Base-by-base conservation (phyloP, 2,797 vertebrate genomes). In the Pseudochaenichthys georgianus region DNA sequence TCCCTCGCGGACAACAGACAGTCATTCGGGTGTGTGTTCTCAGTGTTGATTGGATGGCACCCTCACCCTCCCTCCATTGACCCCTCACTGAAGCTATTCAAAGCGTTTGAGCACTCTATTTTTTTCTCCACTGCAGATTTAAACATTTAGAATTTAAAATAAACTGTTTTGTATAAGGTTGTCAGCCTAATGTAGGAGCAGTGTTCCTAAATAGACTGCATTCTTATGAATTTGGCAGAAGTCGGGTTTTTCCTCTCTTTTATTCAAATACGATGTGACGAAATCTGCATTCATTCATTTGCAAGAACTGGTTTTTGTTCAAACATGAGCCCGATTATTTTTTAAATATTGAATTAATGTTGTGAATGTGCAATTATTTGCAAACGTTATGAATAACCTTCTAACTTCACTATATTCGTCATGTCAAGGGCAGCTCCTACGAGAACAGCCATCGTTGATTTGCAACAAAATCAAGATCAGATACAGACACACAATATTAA, bases 31-130 rank as follows among this genome's bases (percentile, higher is more conserved):
- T 93, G 93, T 92, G 54, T 2, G 63, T 76, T 38, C 91, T 78
- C 9, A 0, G 28, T 58, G 81, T 58, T 93, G 91, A 95, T 95
- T 95, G 93, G 94, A 69, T 38, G 55, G 13, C 9, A 7, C 58
- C 0, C 17, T 13, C 77, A n/a, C 68, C 87, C 92, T 72, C 86
- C 88, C 86, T 80, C 73, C 60, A 64, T n/a, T 67, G 63, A 81
- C 31, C 66, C 73, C 83, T 59, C 75, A 70, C 78, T 9, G 66
- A 3, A 19, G 42, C 57, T 43, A 23, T 71, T 55, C n/a, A 64
- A 65, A 41, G 19, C 3, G 0, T n/a, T 16, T 68, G 46, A 13
- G 43, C 13, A 51, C 41, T 13, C 34, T 19, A 64, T 34, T 68
- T 52, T 4, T 3, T 8, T 3, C 34, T 34, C 47, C 28, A 53